Conservation (phyloP, 2,797 vertebrate genomes). For the Orestias chungarensis region DNA sequence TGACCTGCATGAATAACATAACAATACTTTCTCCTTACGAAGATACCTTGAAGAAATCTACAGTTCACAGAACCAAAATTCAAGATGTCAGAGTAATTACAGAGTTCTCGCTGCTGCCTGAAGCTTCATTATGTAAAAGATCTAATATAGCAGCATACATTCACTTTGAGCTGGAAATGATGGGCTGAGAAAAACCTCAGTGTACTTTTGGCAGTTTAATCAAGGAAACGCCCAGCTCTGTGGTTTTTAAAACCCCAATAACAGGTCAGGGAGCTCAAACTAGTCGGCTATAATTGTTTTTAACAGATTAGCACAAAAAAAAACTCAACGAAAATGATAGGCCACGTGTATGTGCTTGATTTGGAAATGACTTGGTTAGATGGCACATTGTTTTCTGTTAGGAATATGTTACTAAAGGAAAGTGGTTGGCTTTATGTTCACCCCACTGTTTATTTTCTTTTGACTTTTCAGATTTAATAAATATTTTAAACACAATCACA, state of each 20-base stretch:
- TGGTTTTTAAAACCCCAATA: constrained; percentile 33
- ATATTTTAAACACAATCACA: neutral
- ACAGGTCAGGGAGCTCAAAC: constrained; percentile 37
- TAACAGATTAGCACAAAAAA: constrained; percentile 22
- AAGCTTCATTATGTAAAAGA: constrained; percentile 55
- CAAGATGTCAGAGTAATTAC: constrained; percentile 60
- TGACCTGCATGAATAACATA: neutral
- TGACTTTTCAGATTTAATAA: no score
- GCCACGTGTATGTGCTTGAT: constrained; percentile 4
- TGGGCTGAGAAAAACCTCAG: constrained; percentile 68
- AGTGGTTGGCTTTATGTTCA: neutral
- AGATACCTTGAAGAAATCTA: neutral
- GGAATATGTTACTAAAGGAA: neutral
- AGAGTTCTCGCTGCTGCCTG: constrained; percentile 41
- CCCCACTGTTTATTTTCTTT: neutral
- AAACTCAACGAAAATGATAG: constrained; percentile 8
- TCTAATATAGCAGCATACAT: constrained; percentile 52
- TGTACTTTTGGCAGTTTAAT: constrained; percentile 54
- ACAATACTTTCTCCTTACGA: neutral
- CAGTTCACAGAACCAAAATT: constrained; percentile 8
- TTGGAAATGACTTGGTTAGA: constrained; percentile 4
- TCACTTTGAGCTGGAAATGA: constrained; percentile 63
- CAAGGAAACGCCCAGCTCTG: constrained; percentile 64
- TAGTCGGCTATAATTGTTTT: neutral
- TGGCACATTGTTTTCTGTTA: neutral